Percentiles rank a stretch among this genome's conserved stretches.
phyloP scores from a whole-genome alignment of 2,888 invertebrate species.

The Baccha elongata region DNA sequence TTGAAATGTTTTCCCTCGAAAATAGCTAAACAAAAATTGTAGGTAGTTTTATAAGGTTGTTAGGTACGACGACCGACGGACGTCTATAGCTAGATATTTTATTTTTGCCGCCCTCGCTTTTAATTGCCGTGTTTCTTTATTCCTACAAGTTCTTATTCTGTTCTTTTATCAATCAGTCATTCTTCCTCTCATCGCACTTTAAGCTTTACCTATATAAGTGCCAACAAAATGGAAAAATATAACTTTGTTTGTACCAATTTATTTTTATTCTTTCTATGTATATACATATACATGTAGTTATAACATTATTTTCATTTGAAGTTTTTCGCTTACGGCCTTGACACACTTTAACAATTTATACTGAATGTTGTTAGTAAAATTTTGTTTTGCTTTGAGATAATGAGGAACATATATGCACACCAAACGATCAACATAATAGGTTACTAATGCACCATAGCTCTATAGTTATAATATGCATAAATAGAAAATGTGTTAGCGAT shows the following conservation, averaged over 20 bases:
- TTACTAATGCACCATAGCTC: no score
- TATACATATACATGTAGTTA: no score
- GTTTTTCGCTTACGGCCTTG: slow-evolving; percentile 54
- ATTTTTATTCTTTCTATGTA: slow-evolving; percentile 4
- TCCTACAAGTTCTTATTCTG: background rate
- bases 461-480: no score
- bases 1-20: background rate
- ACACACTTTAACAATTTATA: slow-evolving; percentile 49
- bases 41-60: no score
- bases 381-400: slow-evolving; percentile 33
- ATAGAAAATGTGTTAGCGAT: background rate
- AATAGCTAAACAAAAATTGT: background rate
- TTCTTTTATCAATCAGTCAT: slow-evolving; percentile 12
- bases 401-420: slow-evolving; percentile 25
- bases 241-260: slow-evolving; percentile 53
- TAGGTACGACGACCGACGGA: no score
- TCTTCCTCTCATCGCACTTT: background rate
- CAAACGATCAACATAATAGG: background rate
- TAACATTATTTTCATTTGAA: slow-evolving; percentile 47
- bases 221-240: background rate
- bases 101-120: slow-evolving; percentile 32
- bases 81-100: no score
- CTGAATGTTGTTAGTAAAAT: slow-evolving; percentile 46
- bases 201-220: slow-evolving; percentile 1
- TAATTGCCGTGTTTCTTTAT: slow-evolving; percentile 11